Evolutionary conservation across 2,888 invertebrate species (phyloP).

Genomic region (Branchellion lobata): DNA sequence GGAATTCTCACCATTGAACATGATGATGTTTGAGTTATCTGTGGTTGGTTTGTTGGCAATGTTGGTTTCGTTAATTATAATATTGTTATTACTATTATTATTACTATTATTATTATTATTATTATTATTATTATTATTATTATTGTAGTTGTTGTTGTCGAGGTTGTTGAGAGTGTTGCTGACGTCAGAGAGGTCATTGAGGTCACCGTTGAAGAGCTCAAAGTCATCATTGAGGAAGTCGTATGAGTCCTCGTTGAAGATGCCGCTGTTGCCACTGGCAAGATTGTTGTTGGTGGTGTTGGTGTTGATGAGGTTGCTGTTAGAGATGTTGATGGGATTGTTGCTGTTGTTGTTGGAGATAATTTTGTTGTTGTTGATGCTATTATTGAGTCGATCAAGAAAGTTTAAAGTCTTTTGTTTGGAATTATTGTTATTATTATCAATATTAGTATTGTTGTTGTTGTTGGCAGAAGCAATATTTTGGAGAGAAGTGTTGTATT

Average conservation of each 20-base stretch:
- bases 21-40: too few relatives aligned
- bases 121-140: neutral
- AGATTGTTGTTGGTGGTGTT: neutral
- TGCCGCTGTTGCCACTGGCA: neutral
- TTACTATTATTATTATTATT: neutral
- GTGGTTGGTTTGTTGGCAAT: too few relatives aligned
- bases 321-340: neutral
- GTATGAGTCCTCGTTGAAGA: neutral
- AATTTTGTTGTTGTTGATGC: neutral
- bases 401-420: neutral
- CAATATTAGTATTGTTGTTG: neutral
- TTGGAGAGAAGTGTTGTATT: neutral
- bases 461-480: too few relatives aligned
- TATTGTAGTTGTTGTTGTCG: neutral
- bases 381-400: too few relatives aligned
- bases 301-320: neutral
- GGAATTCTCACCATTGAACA: too few relatives aligned
- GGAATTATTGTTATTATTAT: neutral
- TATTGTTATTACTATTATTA: neutral
- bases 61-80: neutral
- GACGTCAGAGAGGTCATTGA: conserved; percentile 9
- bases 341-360: neutral
- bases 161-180: neutral
- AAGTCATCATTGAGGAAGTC: conserved; percentile 5
- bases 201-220: neutral